Conservation (phyloP, 1,140 invertebrate genomes). For the Drosophila lacteicornis region DNA sequence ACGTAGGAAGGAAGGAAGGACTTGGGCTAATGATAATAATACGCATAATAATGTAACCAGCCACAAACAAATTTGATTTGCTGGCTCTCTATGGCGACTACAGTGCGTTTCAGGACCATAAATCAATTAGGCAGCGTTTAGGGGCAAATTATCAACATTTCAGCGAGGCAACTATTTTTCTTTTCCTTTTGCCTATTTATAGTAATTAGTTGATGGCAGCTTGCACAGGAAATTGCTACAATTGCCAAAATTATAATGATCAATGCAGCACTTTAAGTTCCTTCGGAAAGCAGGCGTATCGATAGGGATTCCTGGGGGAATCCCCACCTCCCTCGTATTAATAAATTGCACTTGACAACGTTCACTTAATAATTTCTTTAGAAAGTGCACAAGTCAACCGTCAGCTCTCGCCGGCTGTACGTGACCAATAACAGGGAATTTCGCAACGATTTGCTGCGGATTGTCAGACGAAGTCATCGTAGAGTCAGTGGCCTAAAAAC, state of each 20-base stretch:
- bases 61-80: slow-evolving; percentile 53
- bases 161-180: neutral
- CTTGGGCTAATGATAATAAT: slow-evolving; percentile 55
- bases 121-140: slow-evolving; percentile 40
- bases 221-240: neutral
- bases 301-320: neutral
- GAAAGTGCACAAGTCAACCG: slow-evolving; percentile 75
- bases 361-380: slow-evolving; percentile 79
- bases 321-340: slow-evolving; percentile 49
- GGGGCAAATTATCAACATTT: slow-evolving; percentile 28
- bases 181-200: neutral
- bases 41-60: slow-evolving; percentile 56
- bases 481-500: slow-evolving; percentile 79
- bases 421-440: slow-evolving; percentile 80
- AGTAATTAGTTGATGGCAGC: slow-evolving; percentile 13
- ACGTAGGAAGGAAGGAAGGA: slow-evolving; percentile 38
- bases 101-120: slow-evolving; percentile 51
- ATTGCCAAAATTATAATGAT: neutral
- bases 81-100: slow-evolving; percentile 40
- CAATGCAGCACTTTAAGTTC: too few relatives aligned
- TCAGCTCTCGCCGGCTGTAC: slow-evolving; percentile 46
- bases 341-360: slow-evolving; percentile 79
- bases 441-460: slow-evolving; percentile 19
- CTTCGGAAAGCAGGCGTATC: too few relatives aligned
- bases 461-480: slow-evolving; percentile 64